Evolutionary conservation across 1,140 invertebrate genomes (phyloP), one percentile per base, ranked within the genome.

Genomic region (Drosophila trapezifrons): DNA sequence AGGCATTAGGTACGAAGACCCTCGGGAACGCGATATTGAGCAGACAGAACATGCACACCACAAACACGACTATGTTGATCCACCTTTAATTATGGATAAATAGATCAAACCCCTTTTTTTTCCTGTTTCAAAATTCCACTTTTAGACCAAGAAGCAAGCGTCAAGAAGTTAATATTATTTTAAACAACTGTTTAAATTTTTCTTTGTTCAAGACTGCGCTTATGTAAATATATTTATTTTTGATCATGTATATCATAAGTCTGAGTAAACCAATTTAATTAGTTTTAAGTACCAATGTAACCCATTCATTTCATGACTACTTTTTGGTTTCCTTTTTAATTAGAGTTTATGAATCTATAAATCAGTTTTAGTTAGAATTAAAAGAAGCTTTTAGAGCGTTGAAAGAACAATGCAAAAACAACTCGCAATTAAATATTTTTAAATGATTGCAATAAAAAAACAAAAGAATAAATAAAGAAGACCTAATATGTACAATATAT

Each of bases 1-100:
- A 38, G 4, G 83, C 20, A 87, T 87, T 15, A 46, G 35, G 0
- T 89, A 87, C 22, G 76, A 83, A 8, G 51, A 71, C 72, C 74
- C 70, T 0, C 58, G 8, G 6, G 65, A 74, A 10, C 49, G 38
- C 1, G 43, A 20, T 12, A 47, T 40, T 7, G 40, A 32, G 6
- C 7, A 3, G 8, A 29, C 29, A 15, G 49, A 35, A 9, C 9
- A 38, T 4, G 18, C 6, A 38, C 0, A 62, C 1, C 20, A 37
- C 45, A 32, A 29, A 20, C 18, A 72, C 8, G 46, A 60, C 17
- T 89, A 40, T n/a, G 43, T 59, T 20, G 83, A 87, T 51, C 80
- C 84, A 5, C 45, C 51, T 2, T 25, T 87, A 20, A 56, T 89
- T 3, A 37, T 87, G n/a, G 69, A 83, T 42, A 84, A 80, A 57